Evolutionary conservation across 2,888 invertebrate genomes (phyloP).

Genomic region (Ophion ellenae): DNA sequence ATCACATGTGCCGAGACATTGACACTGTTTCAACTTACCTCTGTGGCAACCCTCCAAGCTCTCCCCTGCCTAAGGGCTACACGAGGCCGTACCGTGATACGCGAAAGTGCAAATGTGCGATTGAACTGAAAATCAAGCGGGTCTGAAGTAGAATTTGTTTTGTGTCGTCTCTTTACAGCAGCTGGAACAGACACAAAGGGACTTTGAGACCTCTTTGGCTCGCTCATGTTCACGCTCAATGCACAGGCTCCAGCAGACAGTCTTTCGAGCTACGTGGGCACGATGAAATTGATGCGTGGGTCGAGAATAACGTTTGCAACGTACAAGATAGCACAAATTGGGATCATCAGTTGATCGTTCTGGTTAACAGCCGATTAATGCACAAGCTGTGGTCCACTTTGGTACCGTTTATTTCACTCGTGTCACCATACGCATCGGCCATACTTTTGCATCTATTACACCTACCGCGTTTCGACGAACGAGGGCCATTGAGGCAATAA

Average conservation of each 20-base stretch:
- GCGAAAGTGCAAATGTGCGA: slow-evolving; percentile 5
- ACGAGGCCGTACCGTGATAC: background rate
- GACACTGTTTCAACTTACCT: no score
- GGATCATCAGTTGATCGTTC: slow-evolving; percentile 50
- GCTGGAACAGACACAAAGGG: slow-evolving; percentile 10
- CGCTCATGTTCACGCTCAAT: background rate
- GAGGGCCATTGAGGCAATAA: slow-evolving; percentile 46
- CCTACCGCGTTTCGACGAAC: slow-evolving; percentile 37
- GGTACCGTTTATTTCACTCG: slow-evolving; percentile 49
- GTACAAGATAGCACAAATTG: slow-evolving; percentile 56
- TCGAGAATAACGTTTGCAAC: slow-evolving; percentile 42
- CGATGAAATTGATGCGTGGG: slow-evolving; percentile 50
- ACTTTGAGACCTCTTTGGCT: background rate
- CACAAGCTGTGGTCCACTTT: slow-evolving; percentile 48
- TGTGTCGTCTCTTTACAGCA: slow-evolving; percentile 10
- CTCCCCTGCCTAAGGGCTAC: background rate
- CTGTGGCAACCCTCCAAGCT: no score
- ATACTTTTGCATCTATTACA: slow-evolving; percentile 41
- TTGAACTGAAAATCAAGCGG: slow-evolving; percentile 57
- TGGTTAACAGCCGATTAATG: slow-evolving; percentile 37
- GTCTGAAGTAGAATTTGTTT: slow-evolving; percentile 30
- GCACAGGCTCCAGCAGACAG: slow-evolving; percentile 29
- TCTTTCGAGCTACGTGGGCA: slow-evolving; percentile 52
- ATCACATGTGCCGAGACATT: no score
- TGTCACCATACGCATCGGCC: slow-evolving; percentile 49